Conservation (phyloP, 2,797 vertebrate genomes). For the Nyctibius grandis region DNA sequence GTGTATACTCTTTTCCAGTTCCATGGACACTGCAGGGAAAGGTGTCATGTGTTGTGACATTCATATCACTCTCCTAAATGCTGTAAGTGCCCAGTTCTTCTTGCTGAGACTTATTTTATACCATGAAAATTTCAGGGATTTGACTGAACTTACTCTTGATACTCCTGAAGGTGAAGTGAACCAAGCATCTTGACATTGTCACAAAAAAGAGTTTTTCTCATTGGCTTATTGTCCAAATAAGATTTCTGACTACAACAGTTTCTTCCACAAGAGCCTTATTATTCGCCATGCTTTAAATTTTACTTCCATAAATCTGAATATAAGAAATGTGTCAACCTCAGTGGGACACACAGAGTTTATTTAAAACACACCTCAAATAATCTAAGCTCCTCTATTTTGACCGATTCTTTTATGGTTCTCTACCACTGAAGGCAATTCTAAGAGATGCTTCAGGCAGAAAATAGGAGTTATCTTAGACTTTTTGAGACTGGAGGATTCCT, state of each 20-base stretch:
- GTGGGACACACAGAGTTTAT: background rate
- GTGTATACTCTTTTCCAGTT: background rate
- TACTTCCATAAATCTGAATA: background rate
- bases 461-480: background rate
- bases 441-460: background rate
- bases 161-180: background rate
- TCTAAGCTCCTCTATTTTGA: background rate
- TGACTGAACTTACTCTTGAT: background rate
- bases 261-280: background rate
- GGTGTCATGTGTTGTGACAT: background rate
- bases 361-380: background rate
- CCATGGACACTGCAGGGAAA: background rate
- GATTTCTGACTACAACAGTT: background rate
- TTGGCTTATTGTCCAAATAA: background rate
- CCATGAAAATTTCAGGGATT: background rate
- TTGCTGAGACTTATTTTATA: background rate
- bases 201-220: background rate
- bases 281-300: background rate
- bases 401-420: background rate
- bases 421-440: background rate
- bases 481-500: background rate
- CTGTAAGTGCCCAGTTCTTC: background rate
- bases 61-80: background rate
- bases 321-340: background rate
- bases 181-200: background rate